phyloP scores from a whole-genome alignment of 1,140 invertebrate genomes.

The Uloborus diversus region DNA sequence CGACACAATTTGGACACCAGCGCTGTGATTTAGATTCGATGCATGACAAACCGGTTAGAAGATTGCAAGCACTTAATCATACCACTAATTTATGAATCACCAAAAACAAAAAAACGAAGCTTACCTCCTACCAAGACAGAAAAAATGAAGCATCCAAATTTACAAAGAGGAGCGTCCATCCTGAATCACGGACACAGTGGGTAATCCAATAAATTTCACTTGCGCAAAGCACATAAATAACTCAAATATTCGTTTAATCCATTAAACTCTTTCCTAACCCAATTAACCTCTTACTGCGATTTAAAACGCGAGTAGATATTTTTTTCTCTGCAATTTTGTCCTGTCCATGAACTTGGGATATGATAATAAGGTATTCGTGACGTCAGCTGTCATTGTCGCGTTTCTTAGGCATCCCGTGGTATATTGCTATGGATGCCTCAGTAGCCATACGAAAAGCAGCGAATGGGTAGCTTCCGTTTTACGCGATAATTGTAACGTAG shows the following conservation, averaged over 20 bases:
- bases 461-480: neutral
- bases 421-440: neutral
- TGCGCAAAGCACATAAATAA: constrained; percentile 10
- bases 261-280: neutral
- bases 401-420: neutral
- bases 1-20: too few species aligned
- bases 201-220: constrained; percentile 40
- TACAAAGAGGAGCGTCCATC: neutral
- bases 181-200: constrained; percentile 9
- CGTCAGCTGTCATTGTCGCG: constrained; percentile 46
- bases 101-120: neutral
- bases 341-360: constrained; percentile 17
- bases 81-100: neutral
- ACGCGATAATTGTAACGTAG: neutral
- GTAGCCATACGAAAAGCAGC: constrained; percentile 8
- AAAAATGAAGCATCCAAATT: constrained; percentile 27
- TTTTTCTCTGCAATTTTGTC: constrained; percentile 7
- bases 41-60: too few species aligned
- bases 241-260: constrained; percentile 1
- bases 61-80: too few species aligned
- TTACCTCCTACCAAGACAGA: constrained; percentile 6
- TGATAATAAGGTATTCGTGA: constrained; percentile 49
- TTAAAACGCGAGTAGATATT: constrained; percentile 20
- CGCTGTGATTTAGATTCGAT: too few species aligned
- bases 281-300: constrained; percentile 34